phyloP scores from a whole-genome alignment of 1,140 invertebrate genomes.

The Ctenoplectra terminalis region DNA sequence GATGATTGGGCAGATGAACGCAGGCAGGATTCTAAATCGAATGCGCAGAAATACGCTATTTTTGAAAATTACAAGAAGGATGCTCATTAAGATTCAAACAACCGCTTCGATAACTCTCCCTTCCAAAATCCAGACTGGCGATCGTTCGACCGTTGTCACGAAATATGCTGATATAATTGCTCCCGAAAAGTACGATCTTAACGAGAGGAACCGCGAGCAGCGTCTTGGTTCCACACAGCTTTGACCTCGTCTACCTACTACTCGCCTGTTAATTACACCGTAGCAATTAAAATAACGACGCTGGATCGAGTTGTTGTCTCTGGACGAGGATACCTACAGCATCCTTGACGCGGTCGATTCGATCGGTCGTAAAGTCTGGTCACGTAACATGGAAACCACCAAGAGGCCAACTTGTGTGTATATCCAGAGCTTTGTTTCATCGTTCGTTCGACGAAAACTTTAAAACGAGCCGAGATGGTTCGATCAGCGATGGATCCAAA shows the following conservation, averaged over 20 bases:
- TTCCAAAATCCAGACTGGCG: neutral
- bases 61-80: neutral
- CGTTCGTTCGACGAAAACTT: neutral
- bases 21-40: neutral
- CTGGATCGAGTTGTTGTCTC: neutral
- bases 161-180: conserved; percentile 43
- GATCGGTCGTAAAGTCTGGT: neutral
- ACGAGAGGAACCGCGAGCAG: neutral
- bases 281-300: conserved; percentile 45
- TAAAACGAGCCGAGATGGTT: too few species aligned
- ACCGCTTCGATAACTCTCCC: neutral
- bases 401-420: neutral
- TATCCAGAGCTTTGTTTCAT: neutral
- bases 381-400: neutral
- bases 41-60: too few species aligned
- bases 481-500: neutral
- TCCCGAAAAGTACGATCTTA: neutral
- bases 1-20: conserved; percentile 12
- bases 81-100: neutral
- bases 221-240: neutral
- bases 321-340: neutral
- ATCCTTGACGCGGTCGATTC: neutral
- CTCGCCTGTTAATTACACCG: conserved; percentile 26
- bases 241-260: conserved; percentile 1
- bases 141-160: conserved; percentile 2